Base-by-base conservation (phyloP, 2,888 invertebrate genomes). In the Chrysolina oricalcia region DNA sequence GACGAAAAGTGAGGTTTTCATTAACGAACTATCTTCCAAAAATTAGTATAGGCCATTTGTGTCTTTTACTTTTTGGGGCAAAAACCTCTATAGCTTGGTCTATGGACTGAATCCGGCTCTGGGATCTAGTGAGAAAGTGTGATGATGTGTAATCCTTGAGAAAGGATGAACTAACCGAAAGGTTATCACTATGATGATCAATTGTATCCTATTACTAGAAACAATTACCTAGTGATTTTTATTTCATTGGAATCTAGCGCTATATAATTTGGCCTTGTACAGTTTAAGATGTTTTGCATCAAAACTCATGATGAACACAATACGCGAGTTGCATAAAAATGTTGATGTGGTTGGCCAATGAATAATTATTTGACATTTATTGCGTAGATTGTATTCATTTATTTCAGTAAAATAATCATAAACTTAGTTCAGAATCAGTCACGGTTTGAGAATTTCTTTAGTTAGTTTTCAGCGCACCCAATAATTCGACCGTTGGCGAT, bases 71-170 rank as follows among this genome's bases (percentile, higher is more conserved):
- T n/a, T n/a, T n/a, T n/a, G n/a, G n/a, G n/a, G n/a, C n/a, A n/a
- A n/a, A n/a, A n/a, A n/a, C n/a, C n/a, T n/a, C n/a, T n/a, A n/a
- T n/a, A n/a, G n/a, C n/a, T n/a, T n/a, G n/a, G n/a, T n/a, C n/a
- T n/a, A n/a, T n/a, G n/a, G n/a, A 35, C 8, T 35, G 21, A 53
- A 21, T 53, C 53, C 53, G 21, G 15, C 19, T 53, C 53, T 53
- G 53, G 5, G 11, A 13, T 2, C 21, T 53, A n/a, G 27, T 27
- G 59, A n/a, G 35, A 59, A 59, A 59, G 27, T 59, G 53, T 56
- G 23, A 56, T 56, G 59, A 35, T 59, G 27, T 59, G 27, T 35
- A 59, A 59, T 59, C 59, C 59, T 59, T 27, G 35, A 46, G 15
- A n/a, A 23, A 27, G n/a, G n/a, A 21, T 43, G 23, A n/a, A 59